A percentile compares a stretch with the other conserved stretches of the same genome.
Evolutionary conservation across 2,888 invertebrate species (phyloP).

Genomic region (Neelides folsomi): DNA sequence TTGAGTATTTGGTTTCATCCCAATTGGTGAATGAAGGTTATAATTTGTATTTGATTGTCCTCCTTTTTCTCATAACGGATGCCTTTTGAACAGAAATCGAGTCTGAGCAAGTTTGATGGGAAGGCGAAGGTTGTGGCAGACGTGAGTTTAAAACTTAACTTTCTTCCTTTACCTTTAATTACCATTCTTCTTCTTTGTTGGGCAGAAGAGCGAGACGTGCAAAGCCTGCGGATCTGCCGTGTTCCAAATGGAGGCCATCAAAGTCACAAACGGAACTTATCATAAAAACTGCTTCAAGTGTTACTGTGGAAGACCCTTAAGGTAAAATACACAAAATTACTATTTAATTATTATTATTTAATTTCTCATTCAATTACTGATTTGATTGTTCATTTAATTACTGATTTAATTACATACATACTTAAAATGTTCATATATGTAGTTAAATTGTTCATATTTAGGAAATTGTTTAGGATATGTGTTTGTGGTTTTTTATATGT

Average conservation of each 20-base stretch:
- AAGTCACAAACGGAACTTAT: slow-evolving; percentile 78
- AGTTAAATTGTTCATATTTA: too few relatives aligned
- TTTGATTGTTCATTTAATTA: too few relatives aligned
- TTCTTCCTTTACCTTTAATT: too few relatives aligned
- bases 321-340: slow-evolving; percentile 52
- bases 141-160: too few relatives aligned
- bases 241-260: slow-evolving; percentile 92
- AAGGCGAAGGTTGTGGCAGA: slow-evolving; percentile 49
- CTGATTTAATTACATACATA: neutral
- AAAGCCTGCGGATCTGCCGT: slow-evolving; percentile 76
- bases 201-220: slow-evolving; percentile 45
- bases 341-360: too few relatives aligned
- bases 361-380: too few relatives aligned
- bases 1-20: too few relatives aligned
- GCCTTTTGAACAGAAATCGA: slow-evolving; percentile 49
- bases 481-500: slow-evolving; percentile 2
- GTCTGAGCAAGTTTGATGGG: slow-evolving; percentile 62
- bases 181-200: too few relatives aligned
- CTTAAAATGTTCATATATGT: too few relatives aligned
- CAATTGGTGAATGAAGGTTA: too few relatives aligned
- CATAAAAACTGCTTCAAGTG: slow-evolving; percentile 93
- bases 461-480: too few relatives aligned
- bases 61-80: neutral
- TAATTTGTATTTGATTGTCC: too few relatives aligned
- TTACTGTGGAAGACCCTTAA: slow-evolving; percentile 78